Base-by-base conservation (phyloP, 1,140 invertebrate species). In the Chironomus tepperi region DNA sequence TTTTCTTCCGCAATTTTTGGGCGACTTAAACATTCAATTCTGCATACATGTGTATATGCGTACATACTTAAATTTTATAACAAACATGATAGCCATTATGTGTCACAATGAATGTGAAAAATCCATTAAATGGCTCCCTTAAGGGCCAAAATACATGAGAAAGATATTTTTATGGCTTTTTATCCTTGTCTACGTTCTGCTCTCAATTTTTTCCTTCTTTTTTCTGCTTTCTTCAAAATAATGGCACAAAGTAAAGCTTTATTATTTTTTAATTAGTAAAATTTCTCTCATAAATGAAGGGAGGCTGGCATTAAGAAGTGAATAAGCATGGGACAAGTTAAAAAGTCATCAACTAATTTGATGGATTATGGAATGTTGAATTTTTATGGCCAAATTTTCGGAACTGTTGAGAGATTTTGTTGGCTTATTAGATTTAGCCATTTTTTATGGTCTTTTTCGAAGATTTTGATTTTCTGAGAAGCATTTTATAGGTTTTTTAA, bases 231-330 rank as follows among this genome's bases (percentile, higher is more conserved):
- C 24, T 34, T 34, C 24, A 34, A 70, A 70, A 12, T 12, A 57
- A 57, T 57, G 47, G 12, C 3, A 57, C 5, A n/a, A 57, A 57
- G n/a, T 47, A 57, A 57, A 70, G 16, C 18, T 70, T 70, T 19
- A 70, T 70, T 70, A 70, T 70, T 70, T 70, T 70, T 70, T 70
- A 70, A 70, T 70, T 70, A 70, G 6, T 10, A 70, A 70, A 70
- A 70, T 70, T 70, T 18, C 18, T 21, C 65, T 70, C 65, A 70
- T 70, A 70, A 70, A 70, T 57, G 47, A 57, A 57, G n/a, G 43
- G 24, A 34, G 24, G 5, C 24, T 2, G 24, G 24, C 1, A 47
- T 3, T 1, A 47, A 47, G 43, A 47, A 47, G 43, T 47, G 43
- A 34, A 34, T 34, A 5, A 34, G 24, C 24, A 34, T 34, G 24